Evolutionary conservation across 1,140 invertebrate species (phyloP), one percentile per base, ranked within the genome.

Genomic region (Laupala kohalensis): DNA sequence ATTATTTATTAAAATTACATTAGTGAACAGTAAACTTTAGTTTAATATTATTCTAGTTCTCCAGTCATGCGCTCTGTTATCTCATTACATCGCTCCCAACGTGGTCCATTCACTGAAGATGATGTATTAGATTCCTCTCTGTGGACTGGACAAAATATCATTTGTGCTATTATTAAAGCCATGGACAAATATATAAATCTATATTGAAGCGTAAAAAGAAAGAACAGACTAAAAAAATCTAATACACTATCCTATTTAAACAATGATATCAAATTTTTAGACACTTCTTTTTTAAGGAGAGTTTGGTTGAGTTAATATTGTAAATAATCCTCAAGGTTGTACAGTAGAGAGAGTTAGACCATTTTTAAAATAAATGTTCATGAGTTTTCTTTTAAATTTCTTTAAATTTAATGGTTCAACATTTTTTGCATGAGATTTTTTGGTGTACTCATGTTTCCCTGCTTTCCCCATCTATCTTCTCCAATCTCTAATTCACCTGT

Each of bases 21-120:
- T 24, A 25, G 23, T 70, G 28, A 1, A 72, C 13, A 5, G 6
- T 24, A 19, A 15, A 69, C 23, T 13, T 64, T 62, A 15, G 71
- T 75, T 65, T 69, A 12, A 72, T 29, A 73, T 70, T 30, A 26
- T 73, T 74, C 26, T 62, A 78, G 77, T 64, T 53, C 29, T 78
- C 15, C 73, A 71, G 5, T 77, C 74, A 19, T 76, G 74, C 73
- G 77, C 77, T 5, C 74, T 70, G 76, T 78, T 6, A 72, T 68
- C 24, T 53, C 76, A 26, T 69, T 78, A 15, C 69, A 74, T 26
- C 64, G 77, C 29, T 75, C 71, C 19, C 76, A 75, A 67, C 77
- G 77, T 64, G 76, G 76, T 15, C 75, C 75, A 13, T 78, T 77
- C 67, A 75, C 72, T 5, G 63, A 76, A 23, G 65, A 74, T 26